Percentiles rank a stretch among this genome's conserved stretches.
Conservation (phyloP, 2,113 vertebrate species). For the Colistium nudipinnis region DNA sequence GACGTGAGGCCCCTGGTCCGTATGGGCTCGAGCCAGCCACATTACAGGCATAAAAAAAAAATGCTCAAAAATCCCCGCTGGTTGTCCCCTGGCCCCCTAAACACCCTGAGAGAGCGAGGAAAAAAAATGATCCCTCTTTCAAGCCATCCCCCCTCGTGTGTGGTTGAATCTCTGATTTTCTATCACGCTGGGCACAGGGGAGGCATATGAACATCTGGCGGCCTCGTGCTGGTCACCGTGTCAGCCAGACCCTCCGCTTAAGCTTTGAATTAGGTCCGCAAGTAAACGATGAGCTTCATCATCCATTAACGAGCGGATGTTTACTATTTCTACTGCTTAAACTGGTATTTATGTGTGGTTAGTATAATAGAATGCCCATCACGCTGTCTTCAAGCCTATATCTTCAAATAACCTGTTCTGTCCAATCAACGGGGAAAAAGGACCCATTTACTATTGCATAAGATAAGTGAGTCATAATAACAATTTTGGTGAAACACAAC, state of each 20-base stretch:
- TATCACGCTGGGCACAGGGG: background rate
- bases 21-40: constrained; percentile 53
- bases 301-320: background rate
- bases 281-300: background rate
- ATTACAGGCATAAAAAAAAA: constrained; percentile 57
- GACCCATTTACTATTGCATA: background rate
- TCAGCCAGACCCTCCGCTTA: background rate
- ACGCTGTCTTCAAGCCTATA: background rate
- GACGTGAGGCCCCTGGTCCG: constrained; percentile 44
- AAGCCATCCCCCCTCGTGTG: constrained; percentile 46
- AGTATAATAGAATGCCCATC: background rate
- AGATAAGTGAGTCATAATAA: no score
- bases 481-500: no score
- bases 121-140: background rate
- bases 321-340: background rate
- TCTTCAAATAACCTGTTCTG: background rate
- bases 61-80: constrained; percentile 54
- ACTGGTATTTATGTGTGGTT: background rate
- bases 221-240: background rate
- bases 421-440: background rate
- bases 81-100: constrained; percentile 50
- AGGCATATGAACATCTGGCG: constrained; percentile 12
- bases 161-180: constrained; percentile 51
- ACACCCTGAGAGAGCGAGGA: background rate
- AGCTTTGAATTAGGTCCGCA: background rate